Evolutionary conservation across 2,113 vertebrate genomes (phyloP), one percentile per base, ranked within the genome.

Genomic region (Nematolebias whitei): DNA sequence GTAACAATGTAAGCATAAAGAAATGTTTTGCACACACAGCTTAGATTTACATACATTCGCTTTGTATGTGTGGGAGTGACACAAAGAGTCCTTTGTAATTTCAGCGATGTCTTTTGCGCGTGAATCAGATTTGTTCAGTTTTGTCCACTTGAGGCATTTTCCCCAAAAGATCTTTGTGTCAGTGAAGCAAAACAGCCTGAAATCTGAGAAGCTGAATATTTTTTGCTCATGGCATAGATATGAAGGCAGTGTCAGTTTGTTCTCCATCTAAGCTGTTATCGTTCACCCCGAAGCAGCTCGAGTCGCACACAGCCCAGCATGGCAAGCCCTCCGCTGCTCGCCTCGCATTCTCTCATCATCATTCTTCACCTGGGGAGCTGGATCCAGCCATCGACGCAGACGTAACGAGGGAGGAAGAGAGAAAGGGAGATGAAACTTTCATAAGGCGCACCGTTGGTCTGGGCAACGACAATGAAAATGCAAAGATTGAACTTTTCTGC

Each of bases 401-500:
- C 70, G 71, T 32, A 74, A 74, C 38, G 35, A 73, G 74, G 62
- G 76, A 63, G 49, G 20, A 56, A 14, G 59, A 63, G 64, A 24
- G 52, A 24, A 24, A 48, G 53, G 5, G 58, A 73, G 58, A 89
- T 90, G 72, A 90, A 90, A 90, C 47, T 90, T 90, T 89, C 85
- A 90, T 90, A 83, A 90, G 82, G 70, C 1, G 14, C 54, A 32
- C 66, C 63, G 32, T 47, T 71, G 69, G 78, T 72, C 83, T 70
- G 67, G 68, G 68, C 56, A 72, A 49, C 61, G 68, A 82, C 78
- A 85, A 89, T 84, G 78, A 88, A 89, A 87, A 90, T 91, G 83
- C 87, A 89, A 85, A 87, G 86, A 83, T 77, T 88, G 86, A 89
- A 88, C 87, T 87, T 88, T 88, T 88, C 84, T 73, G 57, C 68